These are phyloP conservation scores for Fragum sueziense DNA, from an alignment of 2,888 invertebrate genomes.

Conservation along the genomic window DNA sequence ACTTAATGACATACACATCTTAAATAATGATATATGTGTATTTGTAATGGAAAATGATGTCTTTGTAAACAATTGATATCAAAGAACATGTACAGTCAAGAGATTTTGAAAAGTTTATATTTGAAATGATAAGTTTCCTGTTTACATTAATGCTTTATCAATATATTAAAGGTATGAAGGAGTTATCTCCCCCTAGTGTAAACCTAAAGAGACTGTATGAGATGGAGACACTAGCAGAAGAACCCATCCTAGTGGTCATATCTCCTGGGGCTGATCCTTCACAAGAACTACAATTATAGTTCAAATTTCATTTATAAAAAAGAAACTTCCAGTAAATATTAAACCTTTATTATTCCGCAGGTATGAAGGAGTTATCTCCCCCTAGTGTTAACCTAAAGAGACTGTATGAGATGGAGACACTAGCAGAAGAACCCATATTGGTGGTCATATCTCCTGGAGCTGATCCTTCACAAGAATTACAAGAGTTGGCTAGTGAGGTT, in stretches of 20 bases:
- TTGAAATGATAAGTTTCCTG: too few relatives aligned
- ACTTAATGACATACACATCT: too few relatives aligned
- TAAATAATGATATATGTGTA: too few relatives aligned
- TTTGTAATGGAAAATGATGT: too few relatives aligned
- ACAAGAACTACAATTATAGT: slow-evolving; percentile 89
- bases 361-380: slow-evolving; percentile 85
- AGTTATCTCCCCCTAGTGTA: slow-evolving; percentile 85
- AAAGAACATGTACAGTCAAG: too few relatives aligned
- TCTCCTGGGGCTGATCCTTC: slow-evolving; percentile 96
- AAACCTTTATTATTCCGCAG: too few relatives aligned
- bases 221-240: slow-evolving; percentile 85
- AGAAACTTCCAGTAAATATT: too few relatives aligned
- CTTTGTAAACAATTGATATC: too few relatives aligned
- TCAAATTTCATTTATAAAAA: too few relatives aligned
- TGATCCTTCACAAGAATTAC: slow-evolving; percentile 93
- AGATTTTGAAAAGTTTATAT: too few relatives aligned
- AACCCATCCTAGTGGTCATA: slow-evolving; percentile 92
- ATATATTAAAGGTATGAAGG: slow-evolving; percentile 84
- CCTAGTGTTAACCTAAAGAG: slow-evolving; percentile 85
- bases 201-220: slow-evolving; percentile 85
- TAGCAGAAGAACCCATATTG: slow-evolving; percentile 88
- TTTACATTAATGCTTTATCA: too few relatives aligned
- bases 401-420: slow-evolving; percentile 85
- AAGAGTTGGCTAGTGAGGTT: slow-evolving; percentile 85
- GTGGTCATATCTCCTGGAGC: slow-evolving; percentile 94